Evolutionary conservation across 2,113 vertebrate genomes (phyloP), one percentile per base, ranked within the genome.

Genomic region (Sinosuthora webbiana): DNA sequence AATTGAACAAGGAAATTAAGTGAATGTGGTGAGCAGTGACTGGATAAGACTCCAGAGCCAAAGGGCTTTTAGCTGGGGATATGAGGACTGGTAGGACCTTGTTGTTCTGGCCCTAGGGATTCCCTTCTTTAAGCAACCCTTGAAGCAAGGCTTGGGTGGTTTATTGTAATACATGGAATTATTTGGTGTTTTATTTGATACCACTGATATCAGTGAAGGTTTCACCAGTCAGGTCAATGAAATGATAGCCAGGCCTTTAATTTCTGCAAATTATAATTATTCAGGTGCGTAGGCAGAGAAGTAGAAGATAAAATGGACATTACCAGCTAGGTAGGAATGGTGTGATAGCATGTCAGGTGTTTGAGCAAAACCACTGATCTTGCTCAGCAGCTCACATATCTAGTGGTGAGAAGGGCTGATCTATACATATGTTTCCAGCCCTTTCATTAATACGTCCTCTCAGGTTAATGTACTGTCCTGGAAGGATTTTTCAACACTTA

Each of bases 301-400:
- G 27, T 12, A 82, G 23, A 62, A 31, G 12, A 53, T 10, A 45
- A 78, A 91, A 75, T 33, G 4, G 27, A 4, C 27, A 16, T 45
- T 79, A 56, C 39, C 53, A 56, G 16, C 33, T 50, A 21, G 23
- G 23, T 11, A 50, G 44, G 18, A 75, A 52, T 33, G 14, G 9
- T 50, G 16, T 23, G 18, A 52, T 25, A 56, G 4, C 18, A 69
- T 0, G 0, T 56, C 31, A 56, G 24, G 19, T 39, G 6, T 17
- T 6, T 0, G 12, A 78, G 22, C 2, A 7, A 81, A 81, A 70
- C 62, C 6, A 4, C 6, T 59, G 49, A 28, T 76, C 41, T 57
- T 21, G 42, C 30, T 59, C 44, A 33, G 11, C 20, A 45, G 16
- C 13, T 78, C 35, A 16, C 19, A 28, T 10, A 49, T 33, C 9